Evolutionary conservation across 2,113 vertebrate genomes (phyloP), one percentile per base, ranked within the genome.

Genomic region (Dipodomys merriami): DNA sequence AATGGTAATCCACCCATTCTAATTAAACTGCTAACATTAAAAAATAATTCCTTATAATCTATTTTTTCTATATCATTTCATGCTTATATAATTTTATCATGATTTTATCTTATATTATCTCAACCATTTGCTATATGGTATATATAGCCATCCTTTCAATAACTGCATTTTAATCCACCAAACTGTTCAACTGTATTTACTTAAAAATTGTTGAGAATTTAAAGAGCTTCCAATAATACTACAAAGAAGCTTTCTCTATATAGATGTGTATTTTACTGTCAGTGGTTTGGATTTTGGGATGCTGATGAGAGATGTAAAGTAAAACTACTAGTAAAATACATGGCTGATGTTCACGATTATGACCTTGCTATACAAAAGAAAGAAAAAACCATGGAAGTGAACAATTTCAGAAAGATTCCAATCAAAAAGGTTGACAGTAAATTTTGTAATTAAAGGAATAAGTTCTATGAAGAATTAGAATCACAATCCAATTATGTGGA

Each of bases 121-220:
- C 44, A 95, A 95, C 60, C 19, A 91, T 67, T 90, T 93, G 80
- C 71, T 86, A 77, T 77, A 22, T 86, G 90, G n/a, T 88, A 77
- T 96, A 60, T 91, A 53, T 23, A 64, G 88, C 22, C 76, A 95
- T 94, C 78, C 88, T 96, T 94, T 96, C 84, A 95, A 96, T 91
- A 84, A 94, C 49, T 94, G 87, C 64, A 87, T 92, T 93, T 86
- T 92, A 95, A 91, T 91, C 92, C 81, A 91, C 35, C 25, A 79
- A 88, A 72, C n/a, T 83, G 7, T 83, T 86, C 57, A 94, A 77
- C 4, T 78, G 19, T 91, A 91, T 27, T 89, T 82, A 79, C 44
- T 64, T 65, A 88, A 53, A 90, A 23, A 64, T 84, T 83, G 78
- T 1, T 94, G 68, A 95, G 25, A 90, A 96, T 87, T 89, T 94